Base-by-base conservation (phyloP, 2,888 invertebrate species). In the Lumbricus terrestris region DNA sequence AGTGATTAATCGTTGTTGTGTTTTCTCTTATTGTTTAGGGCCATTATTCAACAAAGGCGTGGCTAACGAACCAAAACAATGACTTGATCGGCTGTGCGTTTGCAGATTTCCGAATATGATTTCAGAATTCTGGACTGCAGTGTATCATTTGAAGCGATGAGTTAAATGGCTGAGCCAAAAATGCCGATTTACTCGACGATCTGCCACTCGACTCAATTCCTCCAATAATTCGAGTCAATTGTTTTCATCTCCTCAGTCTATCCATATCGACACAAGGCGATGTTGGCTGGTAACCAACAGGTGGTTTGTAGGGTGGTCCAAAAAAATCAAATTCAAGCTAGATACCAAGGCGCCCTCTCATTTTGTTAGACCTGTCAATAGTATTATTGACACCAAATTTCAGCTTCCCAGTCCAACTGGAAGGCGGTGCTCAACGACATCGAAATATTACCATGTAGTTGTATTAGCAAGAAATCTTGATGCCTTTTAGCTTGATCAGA, bases 81-180 rank as follows among this genome's bases (percentile, higher is more conserved):
- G 91, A 92, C 38, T 91, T 92, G 16, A 88, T 93, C 16, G 91
- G 92, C 20, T 93, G 93, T 91, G 93, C 93, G 34, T 92, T 92
- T 82, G 92, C 93, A 1, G 92, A 92, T 88, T 93, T 93, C 89
- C 88, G 69, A 35, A 90, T 91, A 33, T 91, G 83, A 89, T 88
- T n/a, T 40, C 85, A 20, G 18, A 23, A 5, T 1, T 47, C 11
- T 34, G 34, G 34, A 83, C 16, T 83, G n/a, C n/a, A 83, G 15
- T 33, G 34, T 20, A 4, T 33, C 33, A 83, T n/a, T 83, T 83
- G 83, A 83, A 83, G 33, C 83, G 33, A 83, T 83, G 33, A 47
- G 23, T 47, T 20, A 47, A 47, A 33, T 33, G 33, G 83, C 83
- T 33, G 83, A 33, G 33, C 33, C n/a, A n/a, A n/a, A 35, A 33